Base-by-base conservation (phyloP, 2,797 vertebrate genomes). In the Anolis apletophallus region DNA sequence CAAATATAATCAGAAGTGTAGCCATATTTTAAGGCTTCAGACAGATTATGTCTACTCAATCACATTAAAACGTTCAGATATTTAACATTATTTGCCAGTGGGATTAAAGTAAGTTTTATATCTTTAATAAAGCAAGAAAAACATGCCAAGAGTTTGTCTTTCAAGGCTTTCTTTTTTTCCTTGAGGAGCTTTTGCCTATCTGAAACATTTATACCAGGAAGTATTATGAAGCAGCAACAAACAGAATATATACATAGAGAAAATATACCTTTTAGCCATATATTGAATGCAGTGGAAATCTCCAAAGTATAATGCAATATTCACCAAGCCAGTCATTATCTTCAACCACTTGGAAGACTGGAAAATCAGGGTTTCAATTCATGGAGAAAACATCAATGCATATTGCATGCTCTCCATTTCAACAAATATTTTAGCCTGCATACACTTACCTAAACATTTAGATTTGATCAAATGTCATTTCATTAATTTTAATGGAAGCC, bases 61-160 rank as follows among this genome's bases (percentile, higher is more conserved):
- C 40, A 54, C 59, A 34, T 10, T 0, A 10, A 55, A 75, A 36
- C 84, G 12, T 71, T 77, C 52, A 72, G 54, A 85, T 32, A 68
- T 71, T 55, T 46, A 86, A 75, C 67, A 57, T 5, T 29, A 40
- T 59, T 73, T 55, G 5, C 36, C 89, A 80, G 40, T 1, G 59
- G 19, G 64, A 80, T 10, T 55, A 68, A 83, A 55, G 26, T 81
- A 32, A 73, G 68, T 46, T 84, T 80, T 83, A 7, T 59, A 54
- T 83, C 64, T 84, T 81, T 78, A 34, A 86, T 67, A 83, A 74
- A 88, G 81, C 40, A 81, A 90, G 10, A 72, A 19, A 1, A 1
- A 78, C 85, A 36, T 77, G 81, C 40, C 16, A 69, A 34, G 11
- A 52, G n/a, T 74, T 76, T 73, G 0, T 29, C 82, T 83, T 23